Evolutionary conservation across 1,140 invertebrate genomes (phyloP).

Genomic region (Doryteuthis pealeii): DNA sequence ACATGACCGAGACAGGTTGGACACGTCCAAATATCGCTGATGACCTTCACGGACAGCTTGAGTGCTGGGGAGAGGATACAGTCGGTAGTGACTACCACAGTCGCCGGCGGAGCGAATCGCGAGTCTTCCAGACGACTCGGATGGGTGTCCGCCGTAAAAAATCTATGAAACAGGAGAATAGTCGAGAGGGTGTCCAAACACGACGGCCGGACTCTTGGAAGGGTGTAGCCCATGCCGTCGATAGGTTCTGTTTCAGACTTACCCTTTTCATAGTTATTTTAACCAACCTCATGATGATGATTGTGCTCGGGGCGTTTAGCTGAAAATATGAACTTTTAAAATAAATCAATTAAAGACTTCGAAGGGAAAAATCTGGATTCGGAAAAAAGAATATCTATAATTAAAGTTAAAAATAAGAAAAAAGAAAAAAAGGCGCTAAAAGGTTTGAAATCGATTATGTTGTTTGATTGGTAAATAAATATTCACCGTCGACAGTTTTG

Average conservation of each 20-base stretch:
- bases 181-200: not conserved
- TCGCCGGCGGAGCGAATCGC: not conserved
- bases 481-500: too few species aligned
- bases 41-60: not conserved
- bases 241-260: constrained; percentile 1
- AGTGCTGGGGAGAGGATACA: not conserved
- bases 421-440: too few species aligned
- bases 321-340: not conserved
- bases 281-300: constrained; percentile 9
- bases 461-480: too few species aligned
- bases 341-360: too few species aligned
- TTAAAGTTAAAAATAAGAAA: too few species aligned
- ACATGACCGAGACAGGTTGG: not conserved
- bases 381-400: too few species aligned
- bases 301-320: constrained; percentile 2
- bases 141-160: not conserved
- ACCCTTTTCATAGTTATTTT: constrained; percentile 9
- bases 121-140: not conserved
- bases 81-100: not conserved
- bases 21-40: not conserved
- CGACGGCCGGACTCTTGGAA: constrained; percentile 1
- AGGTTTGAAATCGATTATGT: too few species aligned
- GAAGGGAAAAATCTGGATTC: too few species aligned
- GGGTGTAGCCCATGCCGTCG: not conserved
- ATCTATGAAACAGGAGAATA: not conserved